phyloP scores from a whole-genome alignment of 1,140 invertebrate species.

The Ylistrum balloti region DNA sequence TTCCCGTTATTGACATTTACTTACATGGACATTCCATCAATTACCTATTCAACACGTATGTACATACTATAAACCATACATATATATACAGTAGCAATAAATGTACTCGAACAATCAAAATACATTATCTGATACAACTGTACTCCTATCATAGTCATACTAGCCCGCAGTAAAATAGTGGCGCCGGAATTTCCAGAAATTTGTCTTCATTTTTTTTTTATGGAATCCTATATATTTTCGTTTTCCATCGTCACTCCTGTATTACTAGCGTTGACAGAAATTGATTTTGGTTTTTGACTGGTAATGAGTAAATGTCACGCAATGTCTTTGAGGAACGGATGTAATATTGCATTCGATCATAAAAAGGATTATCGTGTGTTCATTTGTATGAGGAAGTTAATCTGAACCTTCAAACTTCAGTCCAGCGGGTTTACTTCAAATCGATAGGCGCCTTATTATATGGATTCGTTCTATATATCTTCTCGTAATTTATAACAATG shows the following conservation, averaged over 20 bases:
- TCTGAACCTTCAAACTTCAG: background rate
- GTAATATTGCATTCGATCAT: background rate
- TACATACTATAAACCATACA: too few relatives aligned
- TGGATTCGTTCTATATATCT: background rate
- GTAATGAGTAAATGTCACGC: background rate
- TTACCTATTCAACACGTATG: too few relatives aligned
- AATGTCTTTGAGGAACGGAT: background rate
- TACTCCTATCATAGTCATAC: too few relatives aligned
- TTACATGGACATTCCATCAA: too few relatives aligned
- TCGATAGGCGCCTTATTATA: background rate
- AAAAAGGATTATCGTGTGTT: background rate
- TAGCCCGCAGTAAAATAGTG: too few relatives aligned
- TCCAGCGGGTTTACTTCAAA: background rate
- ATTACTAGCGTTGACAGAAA: background rate
- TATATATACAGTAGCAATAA: too few relatives aligned
- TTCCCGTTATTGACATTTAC: too few relatives aligned
- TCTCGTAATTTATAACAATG: background rate
- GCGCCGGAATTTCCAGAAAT: background rate
- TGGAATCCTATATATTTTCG: background rate
- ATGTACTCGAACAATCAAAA: too few relatives aligned
- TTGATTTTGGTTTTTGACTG: constrained; percentile 8
- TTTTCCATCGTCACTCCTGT: background rate
- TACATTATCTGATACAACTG: too few relatives aligned
- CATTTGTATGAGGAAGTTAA: background rate
- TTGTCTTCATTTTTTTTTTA: background rate